phyloP scores from a whole-genome alignment of 2,797 vertebrate species.

The Discoglossus pictus region DNA sequence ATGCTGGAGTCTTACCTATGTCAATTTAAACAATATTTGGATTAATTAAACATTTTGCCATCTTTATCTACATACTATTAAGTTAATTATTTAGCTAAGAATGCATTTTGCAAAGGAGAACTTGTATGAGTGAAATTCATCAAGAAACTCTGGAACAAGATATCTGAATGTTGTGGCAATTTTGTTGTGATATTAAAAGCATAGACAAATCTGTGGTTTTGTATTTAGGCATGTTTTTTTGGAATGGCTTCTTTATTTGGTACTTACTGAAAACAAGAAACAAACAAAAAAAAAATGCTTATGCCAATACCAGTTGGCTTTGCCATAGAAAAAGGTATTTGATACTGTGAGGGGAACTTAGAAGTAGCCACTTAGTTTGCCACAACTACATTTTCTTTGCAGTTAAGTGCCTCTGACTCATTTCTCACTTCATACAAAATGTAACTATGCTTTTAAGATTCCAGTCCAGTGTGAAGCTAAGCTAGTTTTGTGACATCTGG shows the following conservation, averaged over 20 bases:
- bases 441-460: constrained; percentile 43
- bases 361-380: constrained; percentile 37
- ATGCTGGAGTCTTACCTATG: no score
- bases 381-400: constrained; percentile 44
- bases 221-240: constrained; percentile 57
- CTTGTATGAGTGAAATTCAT: no score
- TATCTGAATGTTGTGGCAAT: constrained; percentile 13
- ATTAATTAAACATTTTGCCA: no score
- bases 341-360: constrained; percentile 36
- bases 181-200: constrained; percentile 32
- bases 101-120: no score
- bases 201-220: constrained; percentile 45
- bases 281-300: constrained; percentile 51
- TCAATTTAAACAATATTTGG: no score
- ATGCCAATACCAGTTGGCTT: constrained; percentile 36
- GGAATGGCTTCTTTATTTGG: constrained; percentile 41
- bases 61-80: no score
- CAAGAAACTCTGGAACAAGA: no score
- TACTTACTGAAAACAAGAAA: constrained; percentile 52
- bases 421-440: constrained; percentile 54
- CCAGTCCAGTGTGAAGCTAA: constrained; percentile 41
- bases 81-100: no score
- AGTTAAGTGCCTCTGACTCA: constrained; percentile 45
- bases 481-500: constrained; percentile 46
- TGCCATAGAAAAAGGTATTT: constrained; percentile 44